Conservation (phyloP, 53 echinoderm and acorn worm species). For the Paracentrotus lividus region DNA sequence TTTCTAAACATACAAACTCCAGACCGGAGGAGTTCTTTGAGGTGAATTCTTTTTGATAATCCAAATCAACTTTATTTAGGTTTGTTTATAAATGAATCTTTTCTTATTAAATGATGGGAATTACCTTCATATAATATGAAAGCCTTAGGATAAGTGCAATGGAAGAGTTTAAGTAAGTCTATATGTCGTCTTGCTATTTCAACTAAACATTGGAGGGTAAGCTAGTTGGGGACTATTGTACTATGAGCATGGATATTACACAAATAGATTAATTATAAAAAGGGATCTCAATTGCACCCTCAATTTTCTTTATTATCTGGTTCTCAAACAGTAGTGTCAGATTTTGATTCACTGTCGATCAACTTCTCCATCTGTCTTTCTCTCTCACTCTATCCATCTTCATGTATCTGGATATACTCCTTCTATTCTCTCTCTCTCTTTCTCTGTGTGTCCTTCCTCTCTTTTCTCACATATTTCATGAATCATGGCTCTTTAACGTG, state of each 20-base stretch:
- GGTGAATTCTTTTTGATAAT: no score
- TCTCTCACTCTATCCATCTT: background rate
- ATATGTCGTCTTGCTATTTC: background rate
- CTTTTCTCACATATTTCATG: background rate
- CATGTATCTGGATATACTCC: no score
- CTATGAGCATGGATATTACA: no score
- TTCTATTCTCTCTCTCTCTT: background rate
- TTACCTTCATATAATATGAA: background rate
- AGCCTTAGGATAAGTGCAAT: constrained; percentile 1
- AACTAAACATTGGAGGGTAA: no score
- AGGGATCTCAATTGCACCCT: no score
- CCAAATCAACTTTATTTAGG: background rate
- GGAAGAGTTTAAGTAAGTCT: background rate
- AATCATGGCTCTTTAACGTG: background rate
- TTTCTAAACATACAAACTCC: no score
- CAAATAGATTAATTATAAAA: no score
- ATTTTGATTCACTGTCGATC: background rate
- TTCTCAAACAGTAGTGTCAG: no score
- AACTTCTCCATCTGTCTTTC: background rate
- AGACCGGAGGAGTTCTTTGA: no score
- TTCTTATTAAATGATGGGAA: background rate
- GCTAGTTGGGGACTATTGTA: no score
- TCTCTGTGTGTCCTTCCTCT: background rate
- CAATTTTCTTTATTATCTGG: no score
- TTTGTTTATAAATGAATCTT: background rate